These are phyloP conservation scores for Collichthys lucidus DNA, from an alignment of 2,113 vertebrate genomes.

Conservation along the genomic window DNA sequence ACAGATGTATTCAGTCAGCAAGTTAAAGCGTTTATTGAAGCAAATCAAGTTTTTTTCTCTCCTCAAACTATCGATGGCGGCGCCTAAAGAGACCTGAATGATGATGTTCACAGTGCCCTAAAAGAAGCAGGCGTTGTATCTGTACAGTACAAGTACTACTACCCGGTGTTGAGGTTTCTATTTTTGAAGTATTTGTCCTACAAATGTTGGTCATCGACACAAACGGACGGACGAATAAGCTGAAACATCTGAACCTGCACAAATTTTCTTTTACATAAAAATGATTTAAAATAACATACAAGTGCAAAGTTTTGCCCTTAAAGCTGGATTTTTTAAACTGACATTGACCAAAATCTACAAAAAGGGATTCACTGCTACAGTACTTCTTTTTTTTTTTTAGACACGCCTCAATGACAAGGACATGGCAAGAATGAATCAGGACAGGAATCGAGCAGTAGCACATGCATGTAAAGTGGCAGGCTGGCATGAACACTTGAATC, in stretches of 20 bases:
- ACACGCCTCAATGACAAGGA: slow-evolving; percentile 17
- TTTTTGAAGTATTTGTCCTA: slow-evolving; percentile 2
- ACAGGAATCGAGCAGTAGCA: slow-evolving; percentile 21
- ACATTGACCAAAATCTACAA: slow-evolving; percentile 42
- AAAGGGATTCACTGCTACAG: slow-evolving; percentile 79
- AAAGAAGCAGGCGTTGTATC: slow-evolving; percentile 53
- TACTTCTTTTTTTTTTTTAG: slow-evolving; percentile 43
- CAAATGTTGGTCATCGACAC: slow-evolving; percentile 17
- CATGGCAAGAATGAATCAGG: background rate
- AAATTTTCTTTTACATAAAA: slow-evolving; percentile 29
- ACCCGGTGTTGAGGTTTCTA: slow-evolving; percentile 53
- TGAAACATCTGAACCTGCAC: slow-evolving; percentile 46
- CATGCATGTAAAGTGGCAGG: slow-evolving; percentile 31
- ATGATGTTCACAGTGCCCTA: slow-evolving; percentile 71
- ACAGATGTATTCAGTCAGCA: slow-evolving; percentile 55
- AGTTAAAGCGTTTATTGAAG: slow-evolving; percentile 66
- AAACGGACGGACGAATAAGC: slow-evolving; percentile 35
- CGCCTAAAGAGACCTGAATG: slow-evolving; percentile 60
- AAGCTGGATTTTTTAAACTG: slow-evolving; percentile 64
- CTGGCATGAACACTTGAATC: slow-evolving; percentile 1
- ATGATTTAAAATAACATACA: slow-evolving; percentile 50
- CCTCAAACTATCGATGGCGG: slow-evolving; percentile 22
- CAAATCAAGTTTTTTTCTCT: slow-evolving; percentile 37
- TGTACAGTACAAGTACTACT: slow-evolving; percentile 36
- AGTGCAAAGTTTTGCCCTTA: slow-evolving; percentile 75